These are phyloP conservation scores for Okamejei kenojei DNA, from an alignment of 2,797 vertebrate species.

Conservation along the genomic window DNA sequence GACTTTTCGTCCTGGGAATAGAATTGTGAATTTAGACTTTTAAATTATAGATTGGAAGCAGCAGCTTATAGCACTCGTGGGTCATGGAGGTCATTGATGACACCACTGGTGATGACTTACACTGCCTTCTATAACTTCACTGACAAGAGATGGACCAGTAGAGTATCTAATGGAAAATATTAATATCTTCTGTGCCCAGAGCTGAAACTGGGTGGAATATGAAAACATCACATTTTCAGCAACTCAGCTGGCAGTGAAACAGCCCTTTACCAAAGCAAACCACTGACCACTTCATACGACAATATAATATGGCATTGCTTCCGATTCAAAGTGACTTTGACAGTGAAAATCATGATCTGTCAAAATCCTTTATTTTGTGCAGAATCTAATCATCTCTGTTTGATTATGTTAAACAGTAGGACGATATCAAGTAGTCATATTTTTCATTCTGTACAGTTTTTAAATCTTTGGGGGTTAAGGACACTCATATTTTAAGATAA, in stretches of 20 bases:
- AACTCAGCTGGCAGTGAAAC: background rate
- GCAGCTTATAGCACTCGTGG: conserved; percentile 48
- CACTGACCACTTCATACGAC: background rate
- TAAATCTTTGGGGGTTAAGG: background rate
- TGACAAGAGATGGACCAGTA: background rate
- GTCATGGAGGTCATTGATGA: conserved; percentile 50
- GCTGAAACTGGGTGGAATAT: conserved; percentile 30
- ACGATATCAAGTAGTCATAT: background rate
- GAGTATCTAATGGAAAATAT: conserved; percentile 25
- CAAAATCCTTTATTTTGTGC: background rate
- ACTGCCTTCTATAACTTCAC: conserved; percentile 50
- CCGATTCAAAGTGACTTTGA: background rate
- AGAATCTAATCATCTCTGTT: background rate
- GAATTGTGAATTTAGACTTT: conserved; percentile 45
- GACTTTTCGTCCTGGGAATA: conserved; percentile 49
- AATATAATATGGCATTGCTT: background rate
- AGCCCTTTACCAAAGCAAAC: background rate
- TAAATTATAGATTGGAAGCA: conserved; percentile 48
- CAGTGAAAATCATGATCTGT: background rate
- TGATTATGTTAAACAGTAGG: background rate
- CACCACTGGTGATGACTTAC: conserved; percentile 47
- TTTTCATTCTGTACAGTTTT: background rate
- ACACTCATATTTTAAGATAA: background rate
- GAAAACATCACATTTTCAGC: background rate
- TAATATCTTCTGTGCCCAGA: conserved; percentile 27